phyloP scores from a whole-genome alignment of 2,113 vertebrate species.

The Malurus cyaneus region DNA sequence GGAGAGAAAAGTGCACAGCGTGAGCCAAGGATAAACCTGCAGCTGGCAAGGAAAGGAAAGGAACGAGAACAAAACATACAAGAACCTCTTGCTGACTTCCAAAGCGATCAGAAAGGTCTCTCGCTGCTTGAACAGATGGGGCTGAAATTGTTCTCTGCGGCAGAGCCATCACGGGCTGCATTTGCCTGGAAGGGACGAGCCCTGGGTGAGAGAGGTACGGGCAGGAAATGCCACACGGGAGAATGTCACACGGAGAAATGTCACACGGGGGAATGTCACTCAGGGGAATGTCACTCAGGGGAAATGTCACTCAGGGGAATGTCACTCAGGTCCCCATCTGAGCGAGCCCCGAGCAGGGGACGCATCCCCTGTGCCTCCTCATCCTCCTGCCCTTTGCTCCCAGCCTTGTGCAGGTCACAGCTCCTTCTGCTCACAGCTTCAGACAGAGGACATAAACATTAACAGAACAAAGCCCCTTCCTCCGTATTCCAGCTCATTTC shows the following conservation, averaged over 20 bases:
- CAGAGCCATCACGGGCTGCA: background rate
- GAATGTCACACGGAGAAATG: accelerated
- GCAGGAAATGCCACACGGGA: background rate
- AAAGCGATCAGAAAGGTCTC: background rate
- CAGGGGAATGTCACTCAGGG: background rate
- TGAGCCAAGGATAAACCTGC: background rate
- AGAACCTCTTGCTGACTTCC: background rate
- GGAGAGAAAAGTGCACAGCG: background rate
- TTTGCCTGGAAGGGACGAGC: background rate
- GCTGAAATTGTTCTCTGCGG: background rate
- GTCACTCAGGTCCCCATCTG: background rate
- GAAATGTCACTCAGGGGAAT: background rate
- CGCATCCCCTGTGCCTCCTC: accelerated
- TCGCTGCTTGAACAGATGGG: background rate
- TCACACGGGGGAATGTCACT: accelerated
- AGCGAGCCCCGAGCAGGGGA: background rate
- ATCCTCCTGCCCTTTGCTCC: background rate
- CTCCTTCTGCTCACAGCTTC: background rate
- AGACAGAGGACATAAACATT: accelerated
- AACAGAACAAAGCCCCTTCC: background rate
- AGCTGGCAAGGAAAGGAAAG: background rate
- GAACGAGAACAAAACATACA: background rate
- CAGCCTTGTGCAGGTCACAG: accelerated
- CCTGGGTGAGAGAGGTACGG: background rate
- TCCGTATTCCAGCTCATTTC: background rate